Percentiles rank a stretch among this genome's conserved stretches.
Conservation (phyloP, 2,888 invertebrate genomes). For the Pseudococcus jackbeardsleyi region DNA sequence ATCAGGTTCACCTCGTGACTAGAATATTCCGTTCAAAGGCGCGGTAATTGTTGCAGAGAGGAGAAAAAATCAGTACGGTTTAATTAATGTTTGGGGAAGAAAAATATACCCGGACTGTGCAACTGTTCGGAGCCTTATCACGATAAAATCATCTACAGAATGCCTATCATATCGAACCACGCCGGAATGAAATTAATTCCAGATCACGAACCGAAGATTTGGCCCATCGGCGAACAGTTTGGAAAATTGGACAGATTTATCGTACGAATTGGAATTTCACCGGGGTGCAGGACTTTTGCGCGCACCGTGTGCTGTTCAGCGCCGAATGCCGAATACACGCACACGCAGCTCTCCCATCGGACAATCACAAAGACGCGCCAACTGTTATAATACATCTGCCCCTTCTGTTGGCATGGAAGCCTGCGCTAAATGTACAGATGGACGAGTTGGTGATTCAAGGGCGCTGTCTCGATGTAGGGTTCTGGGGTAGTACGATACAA, state of each 20-base stretch:
- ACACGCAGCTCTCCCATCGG: slow-evolving; percentile 41
- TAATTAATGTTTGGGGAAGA: slow-evolving; percentile 40
- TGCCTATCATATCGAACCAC: slow-evolving; percentile 10
- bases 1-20: slow-evolving; percentile 48
- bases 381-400: slow-evolving; percentile 61
- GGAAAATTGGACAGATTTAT: not conserved
- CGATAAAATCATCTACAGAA: not conserved
- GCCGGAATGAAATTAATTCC: slow-evolving; percentile 42
- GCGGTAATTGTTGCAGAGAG: slow-evolving; percentile 10
- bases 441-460: slow-evolving; percentile 57
- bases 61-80: slow-evolving; percentile 31
- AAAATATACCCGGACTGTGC: not conserved
- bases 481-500: slow-evolving; percentile 55
- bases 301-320: slow-evolving; percentile 16
- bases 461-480: slow-evolving; percentile 59
- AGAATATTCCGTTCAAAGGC: slow-evolving; percentile 44
- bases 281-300: not conserved
- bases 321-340: slow-evolving; percentile 39
- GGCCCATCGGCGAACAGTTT: not conserved
- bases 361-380: slow-evolving; percentile 57
- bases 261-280: not conserved
- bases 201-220: slow-evolving; percentile 16
- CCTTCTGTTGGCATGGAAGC: slow-evolving; percentile 52
- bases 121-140: not conserved
- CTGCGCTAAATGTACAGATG: slow-evolving; percentile 58